Evolutionary conservation across 2,113 vertebrate species (phyloP).

Genomic region (Glaucidium brasilianum): DNA sequence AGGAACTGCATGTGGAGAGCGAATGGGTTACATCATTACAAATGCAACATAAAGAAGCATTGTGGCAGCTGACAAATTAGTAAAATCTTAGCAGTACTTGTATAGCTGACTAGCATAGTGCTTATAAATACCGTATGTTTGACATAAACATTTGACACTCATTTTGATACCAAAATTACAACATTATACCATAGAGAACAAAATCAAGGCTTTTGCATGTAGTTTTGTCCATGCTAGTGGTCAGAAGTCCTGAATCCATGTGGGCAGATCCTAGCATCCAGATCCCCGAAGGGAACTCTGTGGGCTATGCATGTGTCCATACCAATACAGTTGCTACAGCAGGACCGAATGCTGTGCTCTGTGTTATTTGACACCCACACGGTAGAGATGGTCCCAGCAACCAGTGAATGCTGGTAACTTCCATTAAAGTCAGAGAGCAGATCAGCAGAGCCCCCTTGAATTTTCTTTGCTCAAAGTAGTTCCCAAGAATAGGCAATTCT

Average conservation of each 20-base stretch:
- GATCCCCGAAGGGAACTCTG: not conserved
- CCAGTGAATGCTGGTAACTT: not conserved
- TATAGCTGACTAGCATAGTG: not conserved
- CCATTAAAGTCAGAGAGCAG: not conserved
- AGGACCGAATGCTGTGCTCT: not conserved
- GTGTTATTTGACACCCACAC: not conserved
- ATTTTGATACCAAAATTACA: not conserved
- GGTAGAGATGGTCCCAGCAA: not conserved
- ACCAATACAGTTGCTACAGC: not conserved
- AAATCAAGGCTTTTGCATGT: not conserved
- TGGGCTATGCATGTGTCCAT: accelerated
- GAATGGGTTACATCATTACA: slow-evolving; percentile 9
- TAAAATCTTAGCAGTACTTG: not conserved
- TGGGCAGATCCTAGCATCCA: not conserved
- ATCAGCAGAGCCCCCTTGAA: not conserved
- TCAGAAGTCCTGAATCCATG: not conserved
- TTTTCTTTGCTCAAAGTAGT: not conserved
- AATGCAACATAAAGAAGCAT: not conserved
- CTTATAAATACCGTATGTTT: not conserved
- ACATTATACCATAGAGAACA: not conserved
- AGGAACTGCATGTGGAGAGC: not conserved
- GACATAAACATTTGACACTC: not conserved
- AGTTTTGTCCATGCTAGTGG: not conserved
- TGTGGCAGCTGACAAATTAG: slow-evolving; percentile 1
- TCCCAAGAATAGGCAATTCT: not conserved